Conservation (phyloP, 2,797 vertebrate genomes). For the Tragopan temminckii region DNA sequence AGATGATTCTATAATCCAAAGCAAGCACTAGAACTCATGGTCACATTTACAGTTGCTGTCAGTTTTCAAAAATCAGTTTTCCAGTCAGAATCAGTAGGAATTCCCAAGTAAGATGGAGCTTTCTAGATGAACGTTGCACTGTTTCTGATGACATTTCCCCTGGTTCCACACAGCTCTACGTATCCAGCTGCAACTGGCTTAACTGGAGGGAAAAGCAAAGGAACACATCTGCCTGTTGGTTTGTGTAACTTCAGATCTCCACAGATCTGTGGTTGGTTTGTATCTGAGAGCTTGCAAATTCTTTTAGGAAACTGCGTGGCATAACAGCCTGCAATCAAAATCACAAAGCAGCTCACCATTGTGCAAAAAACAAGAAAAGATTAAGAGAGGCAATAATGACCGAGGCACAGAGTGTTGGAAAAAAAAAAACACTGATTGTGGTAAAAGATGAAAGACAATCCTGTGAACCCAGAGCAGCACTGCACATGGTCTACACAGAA, state of each 20-base stretch:
- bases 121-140: neutral
- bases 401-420: neutral
- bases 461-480: neutral
- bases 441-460: neutral
- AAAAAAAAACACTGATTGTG: neutral
- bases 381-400: neutral
- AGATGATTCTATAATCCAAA: neutral
- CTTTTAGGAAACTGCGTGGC: neutral
- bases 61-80: neutral
- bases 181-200: neutral
- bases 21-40: neutral
- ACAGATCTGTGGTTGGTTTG: neutral
- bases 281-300: neutral
- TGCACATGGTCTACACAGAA: neutral
- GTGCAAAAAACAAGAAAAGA: neutral
- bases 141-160: neutral
- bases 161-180: neutral
- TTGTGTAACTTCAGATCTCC: neutral
- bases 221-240: neutral
- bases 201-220: neutral
- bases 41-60: neutral
- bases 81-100: neutral
- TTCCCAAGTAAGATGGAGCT: neutral
- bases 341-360: neutral
- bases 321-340: neutral